These are phyloP conservation scores for Eilema sororculum DNA, from an alignment of 2,888 invertebrate species.

Conservation along the genomic window DNA sequence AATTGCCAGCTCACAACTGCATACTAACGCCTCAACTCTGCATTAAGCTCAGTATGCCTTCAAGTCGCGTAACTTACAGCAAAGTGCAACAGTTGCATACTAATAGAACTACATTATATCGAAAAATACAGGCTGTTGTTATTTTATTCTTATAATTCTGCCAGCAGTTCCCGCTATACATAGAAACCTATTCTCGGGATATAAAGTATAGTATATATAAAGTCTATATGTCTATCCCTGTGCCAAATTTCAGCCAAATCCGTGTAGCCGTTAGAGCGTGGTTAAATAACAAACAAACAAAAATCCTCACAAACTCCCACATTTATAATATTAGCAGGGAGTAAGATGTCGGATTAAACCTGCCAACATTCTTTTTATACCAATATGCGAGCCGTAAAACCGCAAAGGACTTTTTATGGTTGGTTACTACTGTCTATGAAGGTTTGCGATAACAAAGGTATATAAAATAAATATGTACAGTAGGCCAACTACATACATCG, in stretches of 20 bases:
- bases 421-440: background rate
- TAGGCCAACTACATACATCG: background rate
- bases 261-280: too few relatives aligned
- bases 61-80: constrained; percentile 10
- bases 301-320: too few relatives aligned
- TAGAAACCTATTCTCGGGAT: too few relatives aligned
- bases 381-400: background rate
- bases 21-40: background rate
- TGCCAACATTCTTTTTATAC: background rate
- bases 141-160: background rate
- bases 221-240: too few relatives aligned
- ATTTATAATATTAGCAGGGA: too few relatives aligned
- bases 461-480: background rate
- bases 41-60: constrained; percentile 2
- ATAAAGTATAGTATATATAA: too few relatives aligned
- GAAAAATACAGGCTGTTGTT: background rate
- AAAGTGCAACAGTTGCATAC: constrained; percentile 22
- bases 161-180: too few relatives aligned
- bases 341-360: background rate
- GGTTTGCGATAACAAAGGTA: background rate
- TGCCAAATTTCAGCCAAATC: too few relatives aligned
- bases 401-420: background rate
- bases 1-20: constrained; percentile 12
- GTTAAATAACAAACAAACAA: too few relatives aligned
- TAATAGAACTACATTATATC: constrained; percentile 17